A percentile compares a stretch with the other conserved stretches of the same genome.
These are phyloP conservation scores for Champsocephalus esox DNA, from an alignment of 2,797 vertebrate genomes.

Conservation along the genomic window DNA sequence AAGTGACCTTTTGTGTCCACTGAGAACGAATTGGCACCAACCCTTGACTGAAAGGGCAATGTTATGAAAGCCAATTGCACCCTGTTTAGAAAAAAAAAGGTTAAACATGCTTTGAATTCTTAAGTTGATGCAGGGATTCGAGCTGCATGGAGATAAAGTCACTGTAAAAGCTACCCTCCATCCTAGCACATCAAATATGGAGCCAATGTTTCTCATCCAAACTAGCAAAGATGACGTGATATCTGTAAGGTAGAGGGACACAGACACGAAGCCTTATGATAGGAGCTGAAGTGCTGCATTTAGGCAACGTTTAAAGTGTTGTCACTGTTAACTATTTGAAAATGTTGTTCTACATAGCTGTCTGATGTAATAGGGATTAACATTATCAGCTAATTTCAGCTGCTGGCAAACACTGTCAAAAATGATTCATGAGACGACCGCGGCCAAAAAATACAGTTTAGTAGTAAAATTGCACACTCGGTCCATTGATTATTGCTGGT, in stretches of 20 bases:
- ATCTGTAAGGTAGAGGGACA: background rate
- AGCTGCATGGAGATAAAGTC: conserved; percentile 14
- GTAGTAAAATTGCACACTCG: background rate
- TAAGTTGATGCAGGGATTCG: conserved; percentile 38
- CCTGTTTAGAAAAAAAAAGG: conserved; percentile 51
- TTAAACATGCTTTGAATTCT: conserved; percentile 65
- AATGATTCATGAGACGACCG: conserved; percentile 50
- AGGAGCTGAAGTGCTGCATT: background rate
- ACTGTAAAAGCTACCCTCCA: conserved; percentile 15
- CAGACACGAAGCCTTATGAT: background rate
- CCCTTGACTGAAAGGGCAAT: conserved; percentile 70
- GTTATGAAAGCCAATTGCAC: conserved; percentile 66
- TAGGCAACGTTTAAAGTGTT: conserved; percentile 17
- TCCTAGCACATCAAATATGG: conserved; percentile 4
- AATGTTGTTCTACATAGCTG: conserved; percentile 50
- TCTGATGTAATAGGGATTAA: conserved; percentile 57
- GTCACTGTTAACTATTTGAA: conserved; percentile 30
- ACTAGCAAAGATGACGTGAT: background rate
- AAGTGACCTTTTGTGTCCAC: conserved; percentile 71
- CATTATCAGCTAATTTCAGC: conserved; percentile 59
- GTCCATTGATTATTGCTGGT: background rate
- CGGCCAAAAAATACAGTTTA: conserved; percentile 23
- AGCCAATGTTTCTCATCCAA: conserved; percentile 10
- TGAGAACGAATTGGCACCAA: conserved; percentile 67
- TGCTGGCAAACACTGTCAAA: conserved; percentile 57